Base-by-base conservation (phyloP, 2,888 invertebrate genomes). In the Tenthredo distinguenda region DNA sequence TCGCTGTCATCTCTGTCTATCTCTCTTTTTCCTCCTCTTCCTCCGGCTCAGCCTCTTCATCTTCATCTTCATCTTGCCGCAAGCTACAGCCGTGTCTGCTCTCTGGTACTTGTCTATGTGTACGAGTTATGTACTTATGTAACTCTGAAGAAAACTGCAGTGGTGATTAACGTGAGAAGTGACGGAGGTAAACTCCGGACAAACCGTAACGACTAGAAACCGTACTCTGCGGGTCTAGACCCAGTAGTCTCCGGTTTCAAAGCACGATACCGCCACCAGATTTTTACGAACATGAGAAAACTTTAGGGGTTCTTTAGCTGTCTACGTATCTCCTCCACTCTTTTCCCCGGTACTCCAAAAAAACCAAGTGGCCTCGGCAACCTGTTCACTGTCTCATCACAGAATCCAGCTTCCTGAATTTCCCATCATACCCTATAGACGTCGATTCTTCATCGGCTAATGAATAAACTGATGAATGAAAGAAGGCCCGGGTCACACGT, bases 131-230 rank as follows among this genome's bases (percentile, higher is more conserved):
- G 55, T n/a, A 55, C 55, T 55, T 55, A 55, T 55, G n/a, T 55
- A 55, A 68, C 15, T 26, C 26, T 5, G 4, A 21, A 26, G 62
- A 26, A 62, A 62, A 62, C 62, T 62, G 62, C 62, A 26, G 55
- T 55, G 62, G 62, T 37, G 71, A 71, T 71, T 37, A 71, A 71
- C 34, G 71, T 62, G 62, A 62, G 62, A 62, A 62, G 62, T 62
- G 62, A 26, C 62, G 26, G 6, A 62, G 62, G 62, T 62, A 62
- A 62, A 26, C 12, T 62, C 26, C 10, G 12, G 62, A 62, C 62
- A 62, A 62, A 62, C 55, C n/a, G 5, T 62, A 62, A 21, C 62
- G 26, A 62, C 26, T 21, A 26, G 62, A 62, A 62, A 62, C 62
- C 62, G 12, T 62, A 62, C 21, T 21, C 10, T 4, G 9, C 12